These are phyloP conservation scores for Atherinomorus stipes DNA, from an alignment of 2,113 vertebrate genomes.

Conservation along the genomic window DNA sequence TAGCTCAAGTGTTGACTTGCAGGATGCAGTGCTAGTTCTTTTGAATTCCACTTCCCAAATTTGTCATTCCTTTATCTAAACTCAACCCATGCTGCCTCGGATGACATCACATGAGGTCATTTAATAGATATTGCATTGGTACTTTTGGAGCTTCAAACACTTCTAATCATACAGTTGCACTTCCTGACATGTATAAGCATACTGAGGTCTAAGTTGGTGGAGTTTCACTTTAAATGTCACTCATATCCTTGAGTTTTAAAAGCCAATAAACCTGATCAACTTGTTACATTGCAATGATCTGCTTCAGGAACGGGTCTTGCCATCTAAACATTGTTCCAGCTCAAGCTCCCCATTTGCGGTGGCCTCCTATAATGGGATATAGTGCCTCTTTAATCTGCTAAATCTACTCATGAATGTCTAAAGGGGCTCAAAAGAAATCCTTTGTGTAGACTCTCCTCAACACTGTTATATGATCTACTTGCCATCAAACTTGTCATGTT, in stretches of 20 bases:
- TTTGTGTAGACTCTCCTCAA: not conserved
- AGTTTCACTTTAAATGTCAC: too few relatives aligned
- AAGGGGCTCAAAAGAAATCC: not conserved
- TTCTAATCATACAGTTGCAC: not conserved
- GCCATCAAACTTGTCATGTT: not conserved
- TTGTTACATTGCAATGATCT: not conserved
- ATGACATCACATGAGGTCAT: too few relatives aligned
- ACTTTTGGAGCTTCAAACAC: too few relatives aligned
- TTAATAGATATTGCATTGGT: too few relatives aligned
- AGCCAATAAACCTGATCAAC: too few relatives aligned
- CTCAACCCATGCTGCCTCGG: too few relatives aligned
- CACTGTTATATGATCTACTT: constrained; percentile 1
- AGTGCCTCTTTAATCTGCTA: not conserved
- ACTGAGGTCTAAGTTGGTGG: not conserved
- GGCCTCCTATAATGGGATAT: not conserved
- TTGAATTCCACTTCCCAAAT: not conserved
- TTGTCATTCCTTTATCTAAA: too few relatives aligned
- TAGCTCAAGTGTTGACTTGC: not conserved
- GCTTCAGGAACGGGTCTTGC: not conserved
- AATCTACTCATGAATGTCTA: not conserved
- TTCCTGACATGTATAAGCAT: not conserved
- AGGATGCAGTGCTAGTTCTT: not conserved
- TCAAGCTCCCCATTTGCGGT: too few relatives aligned
- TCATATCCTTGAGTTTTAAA: too few relatives aligned
- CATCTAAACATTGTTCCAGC: not conserved